phyloP scores from a whole-genome alignment of 1,140 invertebrate species.

The Atta cephalotes region DNA sequence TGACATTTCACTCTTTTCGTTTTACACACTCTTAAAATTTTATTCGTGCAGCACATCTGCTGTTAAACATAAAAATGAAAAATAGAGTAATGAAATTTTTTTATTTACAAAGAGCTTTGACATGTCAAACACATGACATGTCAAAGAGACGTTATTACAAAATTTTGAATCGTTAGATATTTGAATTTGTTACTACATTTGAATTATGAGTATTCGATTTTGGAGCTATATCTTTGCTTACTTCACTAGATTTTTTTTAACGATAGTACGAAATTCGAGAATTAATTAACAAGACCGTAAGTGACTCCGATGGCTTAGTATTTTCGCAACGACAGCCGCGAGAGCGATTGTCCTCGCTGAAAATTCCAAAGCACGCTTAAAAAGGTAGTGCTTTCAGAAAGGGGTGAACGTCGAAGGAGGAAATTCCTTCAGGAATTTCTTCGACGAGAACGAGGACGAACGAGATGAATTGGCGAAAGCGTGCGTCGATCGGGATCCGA shows the following conservation, averaged over 20 bases:
- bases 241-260: background rate
- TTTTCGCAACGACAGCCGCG: conserved; percentile 26
- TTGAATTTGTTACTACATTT: conserved; percentile 16
- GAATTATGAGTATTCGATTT: background rate
- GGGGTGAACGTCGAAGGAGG: conserved; percentile 65
- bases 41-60: background rate
- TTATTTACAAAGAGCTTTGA: background rate
- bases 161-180: conserved; percentile 12
- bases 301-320: background rate
- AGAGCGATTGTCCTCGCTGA: conserved; percentile 56
- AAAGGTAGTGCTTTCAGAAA: conserved; percentile 40
- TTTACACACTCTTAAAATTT: background rate
- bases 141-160: background rate
- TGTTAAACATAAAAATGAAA: background rate
- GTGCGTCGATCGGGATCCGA: conserved; percentile 74
- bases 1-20: background rate
- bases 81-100: background rate
- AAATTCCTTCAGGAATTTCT: conserved; percentile 49
- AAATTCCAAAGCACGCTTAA: conserved; percentile 63
- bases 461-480: conserved; percentile 69
- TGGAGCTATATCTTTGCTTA: background rate
- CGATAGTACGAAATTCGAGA: background rate
- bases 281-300: background rate
- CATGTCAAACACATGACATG: background rate
- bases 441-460: conserved; percentile 49